Base-by-base conservation (phyloP, 2,888 invertebrate genomes). In the Lasioglossum zephyrum region DNA sequence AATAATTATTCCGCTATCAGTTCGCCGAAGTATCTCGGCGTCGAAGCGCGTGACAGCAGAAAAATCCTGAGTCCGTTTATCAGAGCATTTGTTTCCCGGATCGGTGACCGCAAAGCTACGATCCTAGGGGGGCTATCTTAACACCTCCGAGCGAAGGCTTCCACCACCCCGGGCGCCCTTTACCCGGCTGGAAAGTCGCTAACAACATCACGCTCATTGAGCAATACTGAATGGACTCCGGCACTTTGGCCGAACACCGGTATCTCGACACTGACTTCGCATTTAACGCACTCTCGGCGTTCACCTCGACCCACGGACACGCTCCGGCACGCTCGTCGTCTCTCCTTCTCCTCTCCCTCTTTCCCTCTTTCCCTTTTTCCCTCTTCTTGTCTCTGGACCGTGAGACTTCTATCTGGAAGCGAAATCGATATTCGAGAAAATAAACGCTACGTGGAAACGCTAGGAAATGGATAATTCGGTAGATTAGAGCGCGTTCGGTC, bases 381-480 rank as follows among this genome's bases (percentile, higher is more conserved):
- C 8, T 47, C 26, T 16, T 16, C 13, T 13, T 26, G 26, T 60
- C 60, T 16, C 11, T 26, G 26, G 9, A 47, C 63, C 63, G 63
- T 63, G 63, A 41, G 22, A n/a, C n/a, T 57, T 26, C 60, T 69
- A 72, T 73, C 76, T 47, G 22, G 36, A 6, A 60, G 70, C 39
- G 70, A 41, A 60, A 87, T 90, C 84, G 87, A 85, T 87, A 86
- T 41, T 84, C 74, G 73, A 53, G 82, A 80, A 69, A 69, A 57
- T 75, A 81, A 79, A 82, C 82, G 80, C 63, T 79, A 81, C 75
- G 81, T 76, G 57, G 76, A 66, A 82, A 78, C 72, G 73, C 66
- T 60, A 22, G 73, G 87, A 69, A 88, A 87, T 78, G 78, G 89
- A 90, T 85, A 89, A 91, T 90, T 91, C 69, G 69, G 77, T 44